These are phyloP conservation scores for Parazoanthus swiftii DNA, from an alignment of 92 coral and sea anemone species.

Conservation along the genomic window DNA sequence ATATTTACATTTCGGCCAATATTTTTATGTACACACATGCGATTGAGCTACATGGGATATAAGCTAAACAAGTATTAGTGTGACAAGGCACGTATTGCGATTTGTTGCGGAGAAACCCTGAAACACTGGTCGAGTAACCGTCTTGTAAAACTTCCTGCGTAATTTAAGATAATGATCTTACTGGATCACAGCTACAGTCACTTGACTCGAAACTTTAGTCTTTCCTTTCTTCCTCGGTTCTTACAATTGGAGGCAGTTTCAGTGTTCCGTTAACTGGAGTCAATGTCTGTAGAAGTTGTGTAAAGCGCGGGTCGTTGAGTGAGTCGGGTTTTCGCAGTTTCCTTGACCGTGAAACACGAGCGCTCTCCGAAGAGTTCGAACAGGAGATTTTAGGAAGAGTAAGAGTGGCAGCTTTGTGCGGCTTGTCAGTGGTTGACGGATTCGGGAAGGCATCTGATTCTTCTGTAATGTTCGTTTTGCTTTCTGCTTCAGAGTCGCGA, in stretches of 20 bases:
- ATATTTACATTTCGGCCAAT: neutral
- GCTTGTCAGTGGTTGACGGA: neutral
- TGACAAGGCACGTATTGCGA: neutral
- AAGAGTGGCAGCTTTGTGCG: neutral
- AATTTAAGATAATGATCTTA: too few species aligned
- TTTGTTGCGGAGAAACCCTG: neutral
- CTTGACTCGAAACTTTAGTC: constrained; percentile 15
- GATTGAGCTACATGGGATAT: too few species aligned
- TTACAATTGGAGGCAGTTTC: constrained; percentile 50
- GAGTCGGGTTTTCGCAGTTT: constrained; percentile 25
- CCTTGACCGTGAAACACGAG: constrained; percentile 12
- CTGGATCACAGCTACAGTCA: neutral
- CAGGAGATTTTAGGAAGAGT: constrained; percentile 29
- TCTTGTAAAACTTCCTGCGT: neutral
- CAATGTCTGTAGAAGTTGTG: constrained; percentile 45
- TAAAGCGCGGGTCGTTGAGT: constrained; percentile 62
- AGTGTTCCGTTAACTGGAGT: constrained; percentile 34
- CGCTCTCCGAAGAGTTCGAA: constrained; percentile 17
- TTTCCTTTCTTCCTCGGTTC: constrained; percentile 33
- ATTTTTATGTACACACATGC: neutral
- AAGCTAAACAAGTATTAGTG: neutral
- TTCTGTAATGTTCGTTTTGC: neutral
- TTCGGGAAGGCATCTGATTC: neutral
- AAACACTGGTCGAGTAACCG: neutral
- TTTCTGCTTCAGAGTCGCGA: neutral